Evolutionary conservation across 2,113 vertebrate genomes (phyloP).

Genomic region (Halcyon malimbica): DNA sequence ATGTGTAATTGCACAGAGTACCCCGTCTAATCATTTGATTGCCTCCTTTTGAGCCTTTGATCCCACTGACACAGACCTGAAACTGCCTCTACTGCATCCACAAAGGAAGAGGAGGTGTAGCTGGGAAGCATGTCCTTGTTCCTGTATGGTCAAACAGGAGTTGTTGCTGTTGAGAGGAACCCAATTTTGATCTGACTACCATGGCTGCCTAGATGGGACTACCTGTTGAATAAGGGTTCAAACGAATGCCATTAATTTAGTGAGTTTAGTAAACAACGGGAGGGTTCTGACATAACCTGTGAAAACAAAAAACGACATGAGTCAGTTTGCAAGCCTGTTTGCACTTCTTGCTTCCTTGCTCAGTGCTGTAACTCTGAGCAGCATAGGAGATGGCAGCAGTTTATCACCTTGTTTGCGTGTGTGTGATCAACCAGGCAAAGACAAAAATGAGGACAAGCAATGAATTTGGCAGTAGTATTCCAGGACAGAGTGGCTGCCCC

Average conservation of each 20-base stretch:
- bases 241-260: neutral
- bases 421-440: neutral
- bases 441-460: neutral
- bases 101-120: neutral
- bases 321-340: neutral
- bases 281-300: neutral
- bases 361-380: neutral
- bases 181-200: neutral
- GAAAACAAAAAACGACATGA: neutral
- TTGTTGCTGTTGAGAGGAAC: neutral
- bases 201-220: neutral
- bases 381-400: accelerated
- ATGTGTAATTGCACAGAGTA: neutral
- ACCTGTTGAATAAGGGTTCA: neutral
- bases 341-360: neutral
- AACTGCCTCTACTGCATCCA: neutral
- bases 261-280: neutral
- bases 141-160: accelerated
- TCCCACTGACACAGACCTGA: neutral
- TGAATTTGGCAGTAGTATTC: neutral
- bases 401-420: neutral
- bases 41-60: neutral
- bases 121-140: neutral
- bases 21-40: neutral
- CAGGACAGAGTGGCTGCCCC: neutral